Evolutionary conservation across 2,113 vertebrate genomes (phyloP).

Genomic region (Mesitornis unicolor): DNA sequence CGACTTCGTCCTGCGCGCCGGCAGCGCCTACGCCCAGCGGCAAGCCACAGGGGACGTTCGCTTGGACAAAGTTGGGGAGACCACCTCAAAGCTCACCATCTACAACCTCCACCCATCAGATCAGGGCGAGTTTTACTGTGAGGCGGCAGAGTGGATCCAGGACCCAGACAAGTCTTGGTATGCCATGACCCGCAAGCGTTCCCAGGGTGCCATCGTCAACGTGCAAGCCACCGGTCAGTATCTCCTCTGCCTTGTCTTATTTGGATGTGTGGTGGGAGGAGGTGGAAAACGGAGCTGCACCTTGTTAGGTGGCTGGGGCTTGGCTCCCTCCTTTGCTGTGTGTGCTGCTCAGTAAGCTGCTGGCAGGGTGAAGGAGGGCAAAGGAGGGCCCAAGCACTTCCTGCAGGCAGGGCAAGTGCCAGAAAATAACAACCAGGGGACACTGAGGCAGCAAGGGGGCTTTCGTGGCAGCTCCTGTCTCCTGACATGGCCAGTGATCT

Average conservation of each 20-base stretch:
- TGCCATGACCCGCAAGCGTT: constrained; percentile 92
- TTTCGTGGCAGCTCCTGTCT: background rate
- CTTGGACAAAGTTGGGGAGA: constrained; percentile 88
- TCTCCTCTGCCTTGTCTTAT: background rate
- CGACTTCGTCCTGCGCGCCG: constrained; percentile 87
- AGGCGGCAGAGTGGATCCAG: constrained; percentile 95
- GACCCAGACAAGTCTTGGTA: constrained; percentile 91
- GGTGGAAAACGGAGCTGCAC: background rate
- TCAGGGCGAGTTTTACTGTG: constrained; percentile 93
- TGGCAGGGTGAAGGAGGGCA: background rate
- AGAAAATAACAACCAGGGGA: background rate
- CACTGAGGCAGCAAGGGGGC: background rate
- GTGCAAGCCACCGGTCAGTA: constrained; percentile 90
- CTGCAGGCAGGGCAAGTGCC: background rate
- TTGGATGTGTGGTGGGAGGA: background rate
- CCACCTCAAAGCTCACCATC: constrained; percentile 88
- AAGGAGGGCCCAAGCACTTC: background rate
- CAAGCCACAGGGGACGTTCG: constrained; percentile 89
- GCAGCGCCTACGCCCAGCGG: constrained; percentile 84
- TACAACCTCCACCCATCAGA: constrained; percentile 91
- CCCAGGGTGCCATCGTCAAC: constrained; percentile 85
- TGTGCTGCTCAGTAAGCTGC: background rate
- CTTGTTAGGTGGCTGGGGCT: background rate
- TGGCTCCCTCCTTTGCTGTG: background rate
- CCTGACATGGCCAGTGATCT: rapidly evolving